phyloP scores from a whole-genome alignment of 2,797 vertebrate genomes.

The Percopsis omiscomaycus region DNA sequence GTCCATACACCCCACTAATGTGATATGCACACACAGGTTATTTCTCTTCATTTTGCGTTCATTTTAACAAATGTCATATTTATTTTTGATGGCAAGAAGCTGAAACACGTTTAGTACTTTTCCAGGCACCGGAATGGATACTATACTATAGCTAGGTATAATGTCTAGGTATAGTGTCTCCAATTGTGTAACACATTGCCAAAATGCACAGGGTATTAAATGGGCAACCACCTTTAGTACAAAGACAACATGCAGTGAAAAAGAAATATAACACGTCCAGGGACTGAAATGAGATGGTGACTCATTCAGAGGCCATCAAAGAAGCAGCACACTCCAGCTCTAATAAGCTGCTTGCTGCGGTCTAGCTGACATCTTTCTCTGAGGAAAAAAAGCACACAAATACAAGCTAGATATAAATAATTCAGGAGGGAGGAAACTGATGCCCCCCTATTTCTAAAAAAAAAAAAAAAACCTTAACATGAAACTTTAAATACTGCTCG shows the following conservation, averaged over 20 bases:
- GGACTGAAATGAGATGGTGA: conserved; percentile 31
- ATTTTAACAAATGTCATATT: no score
- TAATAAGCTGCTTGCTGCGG: conserved; percentile 62
- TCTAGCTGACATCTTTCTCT: conserved; percentile 46
- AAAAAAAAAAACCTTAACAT: conserved; percentile 29
- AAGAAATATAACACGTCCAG: conserved; percentile 35
- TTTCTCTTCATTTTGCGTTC: no score
- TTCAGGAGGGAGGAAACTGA: conserved; percentile 45
- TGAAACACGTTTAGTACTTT: no score
- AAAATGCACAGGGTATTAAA: conserved; percentile 12
- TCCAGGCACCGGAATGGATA: no score
- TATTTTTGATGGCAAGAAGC: no score
- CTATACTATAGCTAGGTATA: background rate
- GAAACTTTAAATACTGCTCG: conserved; percentile 37
- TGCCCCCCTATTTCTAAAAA: conserved; percentile 40
- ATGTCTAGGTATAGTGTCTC: no score
- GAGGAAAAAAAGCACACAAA: conserved; percentile 50
- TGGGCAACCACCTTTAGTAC: conserved; percentile 13
- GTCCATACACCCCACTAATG: no score
- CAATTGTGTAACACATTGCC: no score
- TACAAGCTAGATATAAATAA: conserved; percentile 56
- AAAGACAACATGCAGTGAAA: conserved; percentile 44
- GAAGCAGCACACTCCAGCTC: conserved; percentile 42
- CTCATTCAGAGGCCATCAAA: conserved; percentile 64
- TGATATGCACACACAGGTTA: no score